Evolutionary conservation across 2,888 invertebrate genomes (phyloP).

Genomic region (Diachrysia chrysitis): DNA sequence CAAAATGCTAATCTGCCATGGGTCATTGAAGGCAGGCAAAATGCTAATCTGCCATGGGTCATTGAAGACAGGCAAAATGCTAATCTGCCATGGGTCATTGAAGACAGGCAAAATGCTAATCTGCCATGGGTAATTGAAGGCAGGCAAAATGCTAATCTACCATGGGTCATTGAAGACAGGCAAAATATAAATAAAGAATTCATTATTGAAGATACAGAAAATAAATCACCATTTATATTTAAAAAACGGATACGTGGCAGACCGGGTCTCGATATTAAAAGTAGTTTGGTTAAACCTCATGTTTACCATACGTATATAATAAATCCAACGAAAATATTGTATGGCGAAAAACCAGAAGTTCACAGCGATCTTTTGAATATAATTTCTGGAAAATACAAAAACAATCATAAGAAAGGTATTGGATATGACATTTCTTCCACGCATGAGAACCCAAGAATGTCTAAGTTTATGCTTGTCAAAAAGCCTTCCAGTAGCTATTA

Average conservation of each 20-base stretch:
- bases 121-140: conserved; percentile 3
- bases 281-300: conserved; percentile 9
- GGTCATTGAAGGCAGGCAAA: neutral
- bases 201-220: neutral
- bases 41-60: neutral
- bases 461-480: neutral
- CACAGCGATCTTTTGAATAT: neutral
- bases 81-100: neutral
- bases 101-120: neutral
- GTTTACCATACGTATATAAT: conserved; percentile 23
- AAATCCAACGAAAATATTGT: conserved; percentile 14
- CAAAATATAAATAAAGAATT: neutral
- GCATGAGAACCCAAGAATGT: neutral
- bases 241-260: neutral
- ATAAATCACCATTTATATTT: neutral
- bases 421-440: neutral
- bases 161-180: conserved; percentile 8
- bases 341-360: neutral
- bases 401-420: neutral
- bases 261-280: neutral
- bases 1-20: neutral
- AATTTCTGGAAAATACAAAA: neutral
- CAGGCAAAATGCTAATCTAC: neutral
- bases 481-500: neutral
- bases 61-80: neutral